Base-by-base conservation (phyloP, 2,113 vertebrate genomes). In the Gallinago jamesoni region DNA sequence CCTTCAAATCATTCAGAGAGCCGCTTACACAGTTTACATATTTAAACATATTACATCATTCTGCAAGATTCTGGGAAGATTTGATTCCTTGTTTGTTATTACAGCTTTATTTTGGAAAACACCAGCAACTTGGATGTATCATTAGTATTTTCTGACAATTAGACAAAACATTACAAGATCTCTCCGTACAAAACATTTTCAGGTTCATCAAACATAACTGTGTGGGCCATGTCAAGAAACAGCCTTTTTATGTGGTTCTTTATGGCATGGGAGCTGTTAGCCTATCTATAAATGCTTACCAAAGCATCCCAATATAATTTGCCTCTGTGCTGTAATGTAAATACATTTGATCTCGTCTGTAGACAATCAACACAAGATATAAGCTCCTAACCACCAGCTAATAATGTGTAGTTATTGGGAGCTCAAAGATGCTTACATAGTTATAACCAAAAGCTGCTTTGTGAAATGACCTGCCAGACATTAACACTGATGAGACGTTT, bases 41-140 rank as follows among this genome's bases (percentile, higher is more conserved):
- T 84, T 95, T 90, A 84, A 90, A 90, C 73, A 41, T 84, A 96
- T 92, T 75, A 91, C 91, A 78, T 94, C 76, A 96, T 92, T 93
- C 69, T 77, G 14, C 48, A 93, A 79, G 53, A 81, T 53, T 84
- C 88, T 89, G 53, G 70, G 80, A 90, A 66, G 62, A 94, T 45
- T 87, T 82, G 39, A 84, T 81, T 87, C 83, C 60, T 86, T 70
- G 20, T 35, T 87, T 53, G 3, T 63, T 89, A 33, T 56, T 91
- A 75, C 70, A 19, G 11, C 56, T 62, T 9, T 68, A 28, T 76
- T 81, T 80, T 89, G 47, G 68, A 90, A 95, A 81, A 95, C 84
- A 95, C 62, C 48, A 92, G 68, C 90, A 93, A 94, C 60, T 89
- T 91, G 89, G 81, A 75, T 73, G 41, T 33, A 80, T 78, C 89